phyloP scores from a whole-genome alignment of 2,113 vertebrate genomes.

The Ifrita kowaldi region DNA sequence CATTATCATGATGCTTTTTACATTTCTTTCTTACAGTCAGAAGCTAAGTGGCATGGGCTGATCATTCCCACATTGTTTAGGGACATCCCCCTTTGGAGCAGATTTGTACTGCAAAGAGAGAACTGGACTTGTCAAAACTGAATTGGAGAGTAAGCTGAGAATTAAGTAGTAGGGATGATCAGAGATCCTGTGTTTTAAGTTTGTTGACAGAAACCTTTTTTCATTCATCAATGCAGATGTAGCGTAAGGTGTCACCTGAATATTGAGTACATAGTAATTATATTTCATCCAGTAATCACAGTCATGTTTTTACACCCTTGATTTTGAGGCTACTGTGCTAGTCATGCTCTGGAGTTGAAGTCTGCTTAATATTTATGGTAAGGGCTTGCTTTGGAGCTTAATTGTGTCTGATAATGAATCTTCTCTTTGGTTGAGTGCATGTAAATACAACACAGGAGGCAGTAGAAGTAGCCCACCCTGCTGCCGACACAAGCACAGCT shows the following conservation, averaged over 20 bases:
- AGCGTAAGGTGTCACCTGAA: neutral
- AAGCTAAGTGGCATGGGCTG: neutral
- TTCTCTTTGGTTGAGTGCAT: neutral
- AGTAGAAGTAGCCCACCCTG: neutral
- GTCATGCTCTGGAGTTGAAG: neutral
- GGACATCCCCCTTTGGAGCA: neutral
- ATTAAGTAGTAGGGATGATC: neutral
- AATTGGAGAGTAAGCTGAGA: neutral
- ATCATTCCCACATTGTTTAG: neutral
- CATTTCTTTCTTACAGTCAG: neutral
- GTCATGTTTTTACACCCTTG: neutral
- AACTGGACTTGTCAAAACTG: neutral
- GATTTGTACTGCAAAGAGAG: neutral
- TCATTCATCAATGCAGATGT: neutral
- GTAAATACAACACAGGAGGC: neutral
- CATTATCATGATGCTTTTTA: neutral
- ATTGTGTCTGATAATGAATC: neutral
- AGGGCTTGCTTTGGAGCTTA: neutral
- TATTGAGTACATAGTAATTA: neutral
- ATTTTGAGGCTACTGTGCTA: neutral
- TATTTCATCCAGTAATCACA: neutral
- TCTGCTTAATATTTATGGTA: neutral
- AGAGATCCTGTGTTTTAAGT: neutral
- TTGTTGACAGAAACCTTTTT: neutral
- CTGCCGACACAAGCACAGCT: neutral